phyloP scores from a whole-genome alignment of 2,113 vertebrate species.

The Balaeniceps rex region DNA sequence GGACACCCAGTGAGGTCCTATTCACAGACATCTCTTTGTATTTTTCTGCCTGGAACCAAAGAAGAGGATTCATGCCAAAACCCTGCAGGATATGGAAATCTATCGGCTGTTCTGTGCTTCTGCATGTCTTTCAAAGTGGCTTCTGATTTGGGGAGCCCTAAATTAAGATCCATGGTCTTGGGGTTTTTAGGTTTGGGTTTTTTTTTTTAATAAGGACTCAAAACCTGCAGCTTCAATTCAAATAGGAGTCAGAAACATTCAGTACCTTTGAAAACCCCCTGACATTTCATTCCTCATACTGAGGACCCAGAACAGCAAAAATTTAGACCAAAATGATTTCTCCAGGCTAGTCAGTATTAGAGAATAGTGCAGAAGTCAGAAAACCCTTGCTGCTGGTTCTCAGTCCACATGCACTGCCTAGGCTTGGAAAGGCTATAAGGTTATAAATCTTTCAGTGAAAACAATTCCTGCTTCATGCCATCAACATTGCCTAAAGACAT shows the following conservation, averaged over 20 bases:
- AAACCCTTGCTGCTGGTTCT: slow-evolving; percentile 27
- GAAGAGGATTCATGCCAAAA: slow-evolving; percentile 63
- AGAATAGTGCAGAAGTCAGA: slow-evolving; percentile 8
- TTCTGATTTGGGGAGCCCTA: slow-evolving; percentile 63
- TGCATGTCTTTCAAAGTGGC: slow-evolving; percentile 52
- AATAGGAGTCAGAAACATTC: slow-evolving; percentile 1
- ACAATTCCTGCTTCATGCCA: slow-evolving; percentile 47
- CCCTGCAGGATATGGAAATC: slow-evolving; percentile 64
- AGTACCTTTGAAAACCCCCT: slow-evolving; percentile 19
- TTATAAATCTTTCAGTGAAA: slow-evolving; percentile 55
- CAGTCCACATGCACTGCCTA: background rate
- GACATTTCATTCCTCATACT: slow-evolving; percentile 5
- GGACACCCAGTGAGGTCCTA: slow-evolving; percentile 59
- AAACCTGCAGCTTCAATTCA: slow-evolving; percentile 30
- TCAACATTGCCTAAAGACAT: slow-evolving; percentile 52
- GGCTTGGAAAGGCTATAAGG: slow-evolving; percentile 35
- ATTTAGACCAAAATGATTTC: slow-evolving; percentile 30
- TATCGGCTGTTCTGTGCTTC: slow-evolving; percentile 44
- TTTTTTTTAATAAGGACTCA: slow-evolving; percentile 10
- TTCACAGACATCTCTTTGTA: slow-evolving; percentile 57
- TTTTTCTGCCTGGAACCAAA: slow-evolving; percentile 65
- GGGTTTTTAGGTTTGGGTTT: background rate
- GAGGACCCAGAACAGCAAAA: slow-evolving; percentile 31
- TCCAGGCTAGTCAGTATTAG: slow-evolving; percentile 6
- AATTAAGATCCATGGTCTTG: slow-evolving; percentile 44